Base-by-base conservation (phyloP, 2,113 vertebrate species). In the Butorides virescens region DNA sequence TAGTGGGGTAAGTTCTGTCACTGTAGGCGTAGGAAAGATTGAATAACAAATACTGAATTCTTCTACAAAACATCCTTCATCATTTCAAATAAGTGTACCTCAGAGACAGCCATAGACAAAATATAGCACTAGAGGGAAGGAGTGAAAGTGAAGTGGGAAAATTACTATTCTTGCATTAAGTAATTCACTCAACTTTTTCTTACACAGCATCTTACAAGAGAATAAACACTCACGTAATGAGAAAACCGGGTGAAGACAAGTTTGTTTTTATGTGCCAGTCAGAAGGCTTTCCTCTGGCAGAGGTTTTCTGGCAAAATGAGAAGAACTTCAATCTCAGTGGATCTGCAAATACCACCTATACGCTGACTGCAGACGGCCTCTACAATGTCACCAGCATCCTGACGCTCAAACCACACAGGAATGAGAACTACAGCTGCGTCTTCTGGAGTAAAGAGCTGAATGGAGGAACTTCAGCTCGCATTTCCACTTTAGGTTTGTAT, bases 301-400 rank as follows among this genome's bases (percentile, higher is more conserved):
- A 96, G 8, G 98, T 99, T 10, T 87, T 53, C 71, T 99, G 99
- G 99, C 79, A 87, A 63, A 97, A 98, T 7, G 93, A 95, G 62
- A 94, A 86, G 25, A 87, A 82, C 3, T 46, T 80, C 56, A 96
- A 78, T 21, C 25, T 98, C 80, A 98, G 50, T 9, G 78, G 55
- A 56, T 75, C 55, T 75, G 55, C 97, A 93, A 98, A 95, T 58
- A 98, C 97, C 79, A 98, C 97, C 11, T 13, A 85, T 9, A 97
- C 8, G 1, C 44, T 67, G 71, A 98, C 97, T 3, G 16, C 96
- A 17, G 97, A 98, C 0, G 98, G 97, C 44, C 98, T 99, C n/a
- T 98, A 98, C 83, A 98, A 95, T n/a, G 71, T 99, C 96, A 98
- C 96, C 90, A 99, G 98, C 63, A 90, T 95, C 47, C 94, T 99